Conservation (phyloP, 2,113 vertebrate genomes). For the Vicugna pacos region DNA sequence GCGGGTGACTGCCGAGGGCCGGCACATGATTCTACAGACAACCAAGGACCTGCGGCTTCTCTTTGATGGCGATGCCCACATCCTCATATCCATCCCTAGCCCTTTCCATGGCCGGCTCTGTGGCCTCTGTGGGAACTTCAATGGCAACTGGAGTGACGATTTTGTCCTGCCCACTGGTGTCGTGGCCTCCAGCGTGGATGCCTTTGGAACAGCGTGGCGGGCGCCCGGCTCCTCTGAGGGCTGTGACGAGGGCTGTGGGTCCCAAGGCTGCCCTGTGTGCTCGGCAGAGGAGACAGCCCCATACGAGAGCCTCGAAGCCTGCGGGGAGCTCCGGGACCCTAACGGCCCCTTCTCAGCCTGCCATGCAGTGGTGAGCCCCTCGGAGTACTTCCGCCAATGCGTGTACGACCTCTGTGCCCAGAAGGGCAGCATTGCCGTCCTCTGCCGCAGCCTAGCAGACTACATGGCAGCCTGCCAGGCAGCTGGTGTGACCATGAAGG, state of each 20-base stretch:
- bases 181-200: not conserved
- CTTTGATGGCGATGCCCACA: constrained; percentile 82
- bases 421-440: constrained; percentile 56
- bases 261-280: constrained; percentile 60
- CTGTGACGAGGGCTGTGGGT: constrained; percentile 62
- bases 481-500: not conserved
- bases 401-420: constrained; percentile 81
- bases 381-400: constrained; percentile 75
- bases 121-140: constrained; percentile 91
- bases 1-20: constrained; percentile 79
- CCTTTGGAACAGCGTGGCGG: constrained; percentile 53
- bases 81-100: constrained; percentile 87
- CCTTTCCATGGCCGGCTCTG: constrained; percentile 83
- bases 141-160: constrained; percentile 86
- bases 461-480: constrained; percentile 81
- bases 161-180: constrained; percentile 82
- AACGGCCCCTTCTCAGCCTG: constrained; percentile 76
- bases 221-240: not conserved
- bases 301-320: constrained; percentile 44
- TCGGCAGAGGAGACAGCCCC: constrained; percentile 28
- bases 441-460: constrained; percentile 76
- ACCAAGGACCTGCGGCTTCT: constrained; percentile 85
- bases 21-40: constrained; percentile 83
- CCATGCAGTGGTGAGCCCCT: constrained; percentile 60
- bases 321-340: not conserved